Evolutionary conservation across 2,113 vertebrate genomes (phyloP).

Genomic region (Lasiurus borealis): DNA sequence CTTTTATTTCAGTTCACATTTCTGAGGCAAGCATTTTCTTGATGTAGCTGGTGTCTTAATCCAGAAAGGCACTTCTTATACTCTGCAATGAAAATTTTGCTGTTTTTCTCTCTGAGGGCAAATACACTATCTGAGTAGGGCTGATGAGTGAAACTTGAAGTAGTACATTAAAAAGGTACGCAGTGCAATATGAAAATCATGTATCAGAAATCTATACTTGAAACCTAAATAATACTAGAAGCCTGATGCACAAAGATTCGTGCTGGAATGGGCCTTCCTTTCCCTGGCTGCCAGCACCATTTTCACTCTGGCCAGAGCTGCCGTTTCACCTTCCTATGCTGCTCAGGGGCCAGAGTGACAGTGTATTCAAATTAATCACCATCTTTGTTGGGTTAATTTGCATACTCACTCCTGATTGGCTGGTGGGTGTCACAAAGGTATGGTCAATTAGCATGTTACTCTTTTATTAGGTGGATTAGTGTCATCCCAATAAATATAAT

Average conservation of each 20-base stretch:
- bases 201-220: not conserved
- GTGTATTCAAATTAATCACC: too few species aligned
- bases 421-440: too few species aligned
- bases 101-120: not conserved
- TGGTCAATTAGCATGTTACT: too few species aligned
- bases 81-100: not conserved
- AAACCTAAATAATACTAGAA: not conserved
- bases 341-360: too few species aligned
- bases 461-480: not conserved
- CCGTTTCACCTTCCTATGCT: too few species aligned
- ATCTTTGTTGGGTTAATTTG: too few species aligned
- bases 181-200: not conserved
- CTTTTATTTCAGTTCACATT: not conserved
- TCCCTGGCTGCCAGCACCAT: too few species aligned
- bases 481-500: not conserved
- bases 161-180: not conserved
- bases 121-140: not conserved
- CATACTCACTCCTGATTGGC: too few species aligned
- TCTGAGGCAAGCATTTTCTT: not conserved
- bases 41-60: not conserved
- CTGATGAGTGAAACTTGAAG: not conserved
- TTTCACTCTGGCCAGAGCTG: too few species aligned
- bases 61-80: not conserved
- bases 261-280: too few species aligned
- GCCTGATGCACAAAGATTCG: too few species aligned